Evolutionary conservation across 2,113 vertebrate species (phyloP), one percentile per base, ranked within the genome.

Genomic region (Burhinus bistriatus): DNA sequence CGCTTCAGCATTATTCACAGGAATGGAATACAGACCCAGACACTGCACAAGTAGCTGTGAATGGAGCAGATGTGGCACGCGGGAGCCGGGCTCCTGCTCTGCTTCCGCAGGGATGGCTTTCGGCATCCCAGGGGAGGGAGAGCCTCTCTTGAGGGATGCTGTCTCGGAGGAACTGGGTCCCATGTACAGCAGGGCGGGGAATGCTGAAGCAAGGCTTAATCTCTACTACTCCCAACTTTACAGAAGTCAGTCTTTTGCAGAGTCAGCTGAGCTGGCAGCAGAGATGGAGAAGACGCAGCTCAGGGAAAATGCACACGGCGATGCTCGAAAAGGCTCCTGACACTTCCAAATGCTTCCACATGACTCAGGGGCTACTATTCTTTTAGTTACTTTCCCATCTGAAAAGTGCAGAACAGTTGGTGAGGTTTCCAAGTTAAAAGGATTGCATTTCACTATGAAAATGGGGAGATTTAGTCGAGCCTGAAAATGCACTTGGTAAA

Each of bases 81-180:
- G 15, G 62, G 52, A 92, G 30, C 62, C 0, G 0, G 89, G 29
- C 42, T 92, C 75, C 36, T 5, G 2, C 42, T 58, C 20, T 44
- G 55, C 34, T 29, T 93, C 83, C 3, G 0, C 7, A 1, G 78
- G n/a, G 17, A 15, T 2, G 9, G 36, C n/a, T 89, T 32, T 79
- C 3, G 1, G 47, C 1, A 1, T 58, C 47, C 23, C 36, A 71
- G 7, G 9, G 44, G 38, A 64, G 27, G 0, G 2, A 59, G 47
- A 72, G 20, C 26, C 1, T 2, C 18, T 30, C 66, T 45, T 3
- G 5, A 38, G 44, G n/a, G 57, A n/a, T 49, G 18, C 32, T 68
- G 17, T 34, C 19, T 29, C 2, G 0, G 42, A 29, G 30, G 11
- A 87, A 40, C 57, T 80, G 76, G 5, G 5, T 69, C 36, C 9